Conservation (phyloP, 1,140 invertebrate genomes). For the Zaprionus capensis region DNA sequence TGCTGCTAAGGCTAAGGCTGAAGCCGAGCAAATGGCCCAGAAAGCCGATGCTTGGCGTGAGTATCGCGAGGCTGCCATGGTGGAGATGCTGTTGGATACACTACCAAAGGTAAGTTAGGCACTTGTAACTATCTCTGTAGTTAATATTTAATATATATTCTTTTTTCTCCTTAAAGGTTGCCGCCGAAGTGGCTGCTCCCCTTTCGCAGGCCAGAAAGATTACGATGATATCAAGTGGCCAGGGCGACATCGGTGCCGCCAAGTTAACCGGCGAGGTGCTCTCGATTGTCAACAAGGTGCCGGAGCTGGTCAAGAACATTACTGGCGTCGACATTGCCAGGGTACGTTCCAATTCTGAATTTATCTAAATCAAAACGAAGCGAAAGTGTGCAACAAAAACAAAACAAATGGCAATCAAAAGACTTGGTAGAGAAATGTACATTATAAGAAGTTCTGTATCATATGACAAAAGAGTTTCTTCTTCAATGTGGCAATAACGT, state of each 20-base stretch:
- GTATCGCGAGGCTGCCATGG: conserved; percentile 97
- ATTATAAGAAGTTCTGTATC: conserved; percentile 36
- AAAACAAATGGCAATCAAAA: conserved; percentile 81
- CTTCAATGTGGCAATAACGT: conserved; percentile 27
- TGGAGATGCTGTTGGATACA: conserved; percentile 98
- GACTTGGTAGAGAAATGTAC: conserved; percentile 70
- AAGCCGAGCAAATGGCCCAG: conserved; percentile 97
- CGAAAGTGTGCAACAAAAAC: conserved; percentile 31
- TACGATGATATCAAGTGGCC: conserved; percentile 97
- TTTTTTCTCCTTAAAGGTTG: conserved; percentile 87
- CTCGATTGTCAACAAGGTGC: conserved; percentile 95
- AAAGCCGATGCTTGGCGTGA: conserved; percentile 98
- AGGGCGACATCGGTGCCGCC: conserved; percentile 95
- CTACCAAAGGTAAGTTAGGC: conserved; percentile 92
- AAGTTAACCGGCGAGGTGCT: conserved; percentile 97
- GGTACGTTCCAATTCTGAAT: conserved; percentile 86
- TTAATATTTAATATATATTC: no score
- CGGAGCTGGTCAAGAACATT: conserved; percentile 94
- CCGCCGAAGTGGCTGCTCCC: conserved; percentile 97
- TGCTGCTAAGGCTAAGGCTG: conserved; percentile 96
- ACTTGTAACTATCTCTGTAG: neutral
- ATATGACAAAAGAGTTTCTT: conserved; percentile 37
- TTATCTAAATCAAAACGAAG: conserved; percentile 69
- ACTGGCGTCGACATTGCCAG: conserved; percentile 97
- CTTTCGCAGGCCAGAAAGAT: conserved; percentile 96